These are phyloP conservation scores for Peromyscus eremicus DNA, from an alignment of 2,797 vertebrate genomes.

Conservation along the genomic window DNA sequence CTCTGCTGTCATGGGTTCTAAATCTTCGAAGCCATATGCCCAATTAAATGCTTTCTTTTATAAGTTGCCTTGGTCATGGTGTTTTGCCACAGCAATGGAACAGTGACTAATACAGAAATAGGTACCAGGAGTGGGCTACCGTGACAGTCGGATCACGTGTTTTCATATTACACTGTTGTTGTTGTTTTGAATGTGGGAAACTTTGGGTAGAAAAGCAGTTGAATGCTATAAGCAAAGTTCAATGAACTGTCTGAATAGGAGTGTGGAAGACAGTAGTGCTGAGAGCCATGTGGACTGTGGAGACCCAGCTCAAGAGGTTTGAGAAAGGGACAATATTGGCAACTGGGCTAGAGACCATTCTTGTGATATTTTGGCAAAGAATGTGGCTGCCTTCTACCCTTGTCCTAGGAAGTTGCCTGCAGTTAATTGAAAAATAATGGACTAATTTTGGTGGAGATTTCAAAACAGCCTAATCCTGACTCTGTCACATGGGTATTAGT, in stretches of 20 bases:
- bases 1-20: background rate
- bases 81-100: background rate
- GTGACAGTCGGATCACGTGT: background rate
- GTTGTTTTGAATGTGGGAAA: background rate
- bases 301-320: background rate
- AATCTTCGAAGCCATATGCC: background rate
- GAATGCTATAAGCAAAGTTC: background rate
- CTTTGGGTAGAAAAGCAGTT: background rate
- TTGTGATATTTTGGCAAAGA: background rate
- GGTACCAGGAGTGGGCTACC: background rate
- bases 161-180: background rate
- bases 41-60: background rate
- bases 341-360: background rate
- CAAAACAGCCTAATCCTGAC: background rate
- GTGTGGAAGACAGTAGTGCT: background rate
- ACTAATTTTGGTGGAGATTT: background rate
- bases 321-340: background rate
- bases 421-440: background rate
- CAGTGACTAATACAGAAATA: background rate
- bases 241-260: background rate
- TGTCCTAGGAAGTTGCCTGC: background rate
- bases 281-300: background rate
- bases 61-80: background rate
- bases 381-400: background rate
- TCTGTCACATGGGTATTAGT: background rate